These are phyloP conservation scores for Bombus affinis DNA, from an alignment of 1,140 invertebrate species.

Conservation along the genomic window DNA sequence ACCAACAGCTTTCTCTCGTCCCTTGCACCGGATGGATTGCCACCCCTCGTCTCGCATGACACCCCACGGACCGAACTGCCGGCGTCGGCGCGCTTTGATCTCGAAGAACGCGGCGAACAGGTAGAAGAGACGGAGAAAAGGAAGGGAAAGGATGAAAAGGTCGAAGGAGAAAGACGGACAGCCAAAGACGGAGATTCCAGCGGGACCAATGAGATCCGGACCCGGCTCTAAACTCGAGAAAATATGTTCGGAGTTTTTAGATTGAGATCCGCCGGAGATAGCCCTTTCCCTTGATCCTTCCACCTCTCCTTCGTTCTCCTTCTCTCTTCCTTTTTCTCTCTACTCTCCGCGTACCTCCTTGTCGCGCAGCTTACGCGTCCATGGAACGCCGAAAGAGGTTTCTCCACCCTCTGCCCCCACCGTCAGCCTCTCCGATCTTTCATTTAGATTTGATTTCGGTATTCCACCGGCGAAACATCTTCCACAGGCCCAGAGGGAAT, in stretches of 20 bases:
- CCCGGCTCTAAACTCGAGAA: slow-evolving; percentile 71
- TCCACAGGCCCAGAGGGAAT: slow-evolving; percentile 8
- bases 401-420: not conserved
- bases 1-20: slow-evolving; percentile 63
- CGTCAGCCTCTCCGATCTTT: slow-evolving; percentile 56
- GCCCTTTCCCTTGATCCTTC: slow-evolving; percentile 39
- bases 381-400: slow-evolving; percentile 61
- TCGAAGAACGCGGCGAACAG: slow-evolving; percentile 72
- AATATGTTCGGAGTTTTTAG: slow-evolving; percentile 74
- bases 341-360: not conserved
- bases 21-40: slow-evolving; percentile 34
- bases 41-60: slow-evolving; percentile 73
- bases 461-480: slow-evolving; percentile 20
- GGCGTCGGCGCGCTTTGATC: slow-evolving; percentile 76
- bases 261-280: slow-evolving; percentile 72
- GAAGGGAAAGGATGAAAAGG: slow-evolving; percentile 26
- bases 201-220: slow-evolving; percentile 63
- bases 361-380: slow-evolving; percentile 29
- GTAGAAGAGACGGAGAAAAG: slow-evolving; percentile 66
- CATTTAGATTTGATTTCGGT: slow-evolving; percentile 68
- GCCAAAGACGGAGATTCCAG: slow-evolving; percentile 59
- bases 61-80: slow-evolving; percentile 74
- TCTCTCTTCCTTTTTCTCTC: not conserved
- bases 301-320: not conserved
- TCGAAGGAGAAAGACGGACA: slow-evolving; percentile 17